These are phyloP conservation scores for Archegozetes longisetosus DNA, from an alignment of 1,140 invertebrate species.

Conservation along the genomic window DNA sequence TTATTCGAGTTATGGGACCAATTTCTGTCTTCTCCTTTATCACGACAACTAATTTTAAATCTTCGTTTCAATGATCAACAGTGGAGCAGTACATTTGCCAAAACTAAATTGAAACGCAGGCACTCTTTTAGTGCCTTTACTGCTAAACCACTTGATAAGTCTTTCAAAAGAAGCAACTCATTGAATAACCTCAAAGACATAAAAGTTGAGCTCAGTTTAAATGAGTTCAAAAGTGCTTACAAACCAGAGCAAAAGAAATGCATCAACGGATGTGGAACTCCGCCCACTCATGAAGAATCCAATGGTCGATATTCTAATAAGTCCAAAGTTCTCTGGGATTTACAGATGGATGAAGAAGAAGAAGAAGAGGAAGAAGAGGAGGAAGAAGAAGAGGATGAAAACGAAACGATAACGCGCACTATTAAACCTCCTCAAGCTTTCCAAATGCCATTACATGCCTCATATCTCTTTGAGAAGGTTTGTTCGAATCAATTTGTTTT, in stretches of 20 bases:
- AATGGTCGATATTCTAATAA: background rate
- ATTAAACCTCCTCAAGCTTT: background rate
- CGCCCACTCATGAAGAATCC: background rate
- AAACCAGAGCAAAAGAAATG: background rate
- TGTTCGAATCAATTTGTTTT: too few relatives aligned
- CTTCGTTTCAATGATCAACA: constrained; percentile 16
- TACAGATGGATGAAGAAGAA: background rate
- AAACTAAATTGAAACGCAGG: background rate
- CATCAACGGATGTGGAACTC: constrained; percentile 15
- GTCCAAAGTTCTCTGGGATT: background rate
- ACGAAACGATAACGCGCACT: background rate
- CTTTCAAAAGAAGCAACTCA: constrained; percentile 2
- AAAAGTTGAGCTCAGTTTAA: background rate
- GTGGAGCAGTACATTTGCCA: constrained; percentile 5
- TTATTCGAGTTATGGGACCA: constrained; percentile 19
- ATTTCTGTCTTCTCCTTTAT: constrained; percentile 16
- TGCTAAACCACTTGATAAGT: background rate
- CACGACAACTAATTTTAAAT: constrained; percentile 14
- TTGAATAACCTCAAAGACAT: constrained; percentile 6
- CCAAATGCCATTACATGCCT: background rate
- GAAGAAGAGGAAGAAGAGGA: background rate
- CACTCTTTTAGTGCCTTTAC: background rate
- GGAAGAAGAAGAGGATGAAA: background rate
- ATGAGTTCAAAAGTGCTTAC: background rate
- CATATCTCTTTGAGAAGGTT: background rate